Base-by-base conservation (phyloP, 2,797 vertebrate genomes). In the Danio kyathit region DNA sequence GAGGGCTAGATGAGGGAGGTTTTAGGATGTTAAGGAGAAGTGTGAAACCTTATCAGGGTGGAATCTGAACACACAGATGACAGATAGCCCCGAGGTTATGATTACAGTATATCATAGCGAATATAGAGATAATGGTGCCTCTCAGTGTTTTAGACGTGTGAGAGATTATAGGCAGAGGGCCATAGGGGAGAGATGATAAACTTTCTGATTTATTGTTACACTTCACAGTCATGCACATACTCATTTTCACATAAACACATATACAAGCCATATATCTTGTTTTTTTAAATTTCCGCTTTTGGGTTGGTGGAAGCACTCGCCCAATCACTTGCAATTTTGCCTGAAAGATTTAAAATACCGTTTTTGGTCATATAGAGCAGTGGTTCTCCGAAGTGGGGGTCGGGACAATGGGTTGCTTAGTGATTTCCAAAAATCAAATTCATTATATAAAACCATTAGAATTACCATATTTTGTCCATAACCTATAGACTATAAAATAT, bases 181-280 rank as follows among this genome's bases (percentile, higher is more conserved):
- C 17, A 13, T 60, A 46, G 56, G 4, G 21, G 11, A 43, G 11
- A 63, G 48, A 57, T 74, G 66, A 54, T 72, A 64, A 40, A 2
- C 5, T 43, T 5, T 52, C 11, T 11, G 7, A 73, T 84, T 44
- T 88, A 19, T 92, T 90, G 87, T 17, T 40, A 72, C 65, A 76
- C 46, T n/a, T 21, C 77, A 61, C 60, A 13, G 1, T 14, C 3
- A 11, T 64, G 10, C 10, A 16, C 12, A 69, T 29, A 21, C 19
- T 69, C 13, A 19, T 49, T 67, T 13, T 29, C 65, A 67, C 65
- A 67, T 16, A 67, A 29, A 49, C 13, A 7, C 19, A 14, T 46
- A 14, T 48, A 13, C 7, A 46, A 11, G 49, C 49, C 29, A 29
- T 29, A 29, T 29, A 29, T 29, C 1, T 29, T 29, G 29, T 3